A percentile compares a stretch with the other conserved stretches of the same genome.
phyloP scores from a whole-genome alignment of 2,797 vertebrate species.

The Toxotes lorentzi region DNA sequence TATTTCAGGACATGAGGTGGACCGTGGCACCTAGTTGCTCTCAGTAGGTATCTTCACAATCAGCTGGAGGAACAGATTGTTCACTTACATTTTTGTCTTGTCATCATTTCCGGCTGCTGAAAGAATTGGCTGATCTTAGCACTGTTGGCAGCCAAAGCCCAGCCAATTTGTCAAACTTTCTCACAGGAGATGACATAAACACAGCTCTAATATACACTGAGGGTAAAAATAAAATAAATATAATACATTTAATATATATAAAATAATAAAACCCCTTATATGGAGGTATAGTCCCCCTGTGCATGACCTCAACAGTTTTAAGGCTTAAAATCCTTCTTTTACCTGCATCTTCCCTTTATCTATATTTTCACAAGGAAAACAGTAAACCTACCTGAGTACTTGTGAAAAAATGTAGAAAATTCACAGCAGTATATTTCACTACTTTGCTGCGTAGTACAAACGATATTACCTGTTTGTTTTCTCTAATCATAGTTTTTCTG shows the following conservation, averaged over 20 bases:
- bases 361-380: not conserved
- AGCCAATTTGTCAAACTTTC: constrained; percentile 66
- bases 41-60: constrained; percentile 65
- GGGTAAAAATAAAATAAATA: constrained; percentile 10
- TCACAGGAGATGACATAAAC: constrained; percentile 42
- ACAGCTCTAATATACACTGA: constrained; percentile 2
- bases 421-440: not conserved
- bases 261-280: not conserved
- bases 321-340: not conserved
- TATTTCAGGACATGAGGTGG: constrained; percentile 49
- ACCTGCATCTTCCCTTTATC: not conserved
- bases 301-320: not conserved
- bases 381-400: not conserved
- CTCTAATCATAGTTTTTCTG: constrained; percentile 23
- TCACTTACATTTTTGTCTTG: constrained; percentile 69
- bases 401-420: not conserved
- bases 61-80: constrained; percentile 78
- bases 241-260: not conserved
- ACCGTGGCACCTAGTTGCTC: constrained; percentile 52
- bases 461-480: constrained; percentile 4
- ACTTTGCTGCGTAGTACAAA: no score
- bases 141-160: constrained; percentile 54
- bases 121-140: constrained; percentile 71
- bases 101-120: constrained; percentile 74
- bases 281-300: not conserved